Base-by-base conservation (phyloP, 2,888 invertebrate species). In the Caenorhabditis sp. region DNA sequence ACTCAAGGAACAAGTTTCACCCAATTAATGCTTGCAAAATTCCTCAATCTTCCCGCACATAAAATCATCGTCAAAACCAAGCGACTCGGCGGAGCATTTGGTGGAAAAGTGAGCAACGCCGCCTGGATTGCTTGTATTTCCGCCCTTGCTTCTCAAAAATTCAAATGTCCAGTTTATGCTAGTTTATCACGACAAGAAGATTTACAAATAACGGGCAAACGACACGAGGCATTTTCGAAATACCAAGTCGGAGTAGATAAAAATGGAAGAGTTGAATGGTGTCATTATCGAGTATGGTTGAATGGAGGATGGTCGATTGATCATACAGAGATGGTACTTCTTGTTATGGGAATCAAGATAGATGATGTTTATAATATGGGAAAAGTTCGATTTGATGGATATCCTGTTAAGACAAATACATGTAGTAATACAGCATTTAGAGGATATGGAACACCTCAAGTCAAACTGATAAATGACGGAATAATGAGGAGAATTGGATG, bases 101-200 rank as follows among this genome's bases (percentile, higher is more conserved):
- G 84, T 7, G 84, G 84, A 7, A 84, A 84, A 69, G 61, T 74
- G 21, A 75, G 62, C 56, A 70, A 69, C 17, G 69, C 73, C 12
- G 63, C 76, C 12, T 72, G 73, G 65, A 64, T 74, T 10, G 68
- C 77, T 0, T 66, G 65, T 17, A 66, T 67, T 26, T 66, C 63
- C 21, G 73, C 77, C 3, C 27, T 78, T 1, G 77, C 75, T 0
- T 76, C 79, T 0, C 27, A 60, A 3, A 72, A 75, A 21, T 50
- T 74, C 25, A 67, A 78, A n/a, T 91, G 91, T 74, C 94, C 95
- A 0, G 92, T 95, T 0, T 91, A 95, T 50, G 92, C 93, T 77
- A 93, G 95, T 92, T 89, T 96, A 59, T 95, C 95, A 88, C 91
- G 97, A 77, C 93, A 95, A 83, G 95, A 96, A 89, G 96, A 97